Percentiles rank a stretch among this genome's conserved stretches.
These are phyloP conservation scores for Phymatocera aterrima DNA, from an alignment of 2,888 invertebrate species.

Conservation along the genomic window DNA sequence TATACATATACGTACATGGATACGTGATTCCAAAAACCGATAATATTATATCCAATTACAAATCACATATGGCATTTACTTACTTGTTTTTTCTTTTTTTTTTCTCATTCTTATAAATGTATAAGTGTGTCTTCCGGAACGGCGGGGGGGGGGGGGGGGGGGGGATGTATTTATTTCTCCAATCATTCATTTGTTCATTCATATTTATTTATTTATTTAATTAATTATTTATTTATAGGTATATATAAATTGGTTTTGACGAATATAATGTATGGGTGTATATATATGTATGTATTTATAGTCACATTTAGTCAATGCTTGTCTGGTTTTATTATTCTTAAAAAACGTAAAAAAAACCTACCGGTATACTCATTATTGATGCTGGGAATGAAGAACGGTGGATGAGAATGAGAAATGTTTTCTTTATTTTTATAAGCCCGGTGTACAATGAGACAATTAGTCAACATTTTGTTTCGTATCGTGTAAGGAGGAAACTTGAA, in stretches of 20 bases:
- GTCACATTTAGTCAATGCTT: conserved; percentile 43
- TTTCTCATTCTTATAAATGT: neutral
- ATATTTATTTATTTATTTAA: neutral
- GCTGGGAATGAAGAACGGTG: conserved; percentile 33
- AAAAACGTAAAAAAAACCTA: conserved; percentile 48
- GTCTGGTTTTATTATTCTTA: conserved; percentile 47
- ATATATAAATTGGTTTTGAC: conserved; percentile 41
- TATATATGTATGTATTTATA: conserved; percentile 34
- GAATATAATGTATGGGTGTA: conserved; percentile 20
- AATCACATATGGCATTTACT: conserved; percentile 33
- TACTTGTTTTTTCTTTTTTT: conserved; percentile 20
- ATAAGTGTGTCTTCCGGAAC: too few species aligned
- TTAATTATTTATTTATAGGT: conserved; percentile 4
- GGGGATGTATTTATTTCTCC: conserved; percentile 14
- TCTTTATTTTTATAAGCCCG: conserved; percentile 15
- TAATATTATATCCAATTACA: conserved; percentile 41
- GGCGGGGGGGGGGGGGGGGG: too few species aligned
- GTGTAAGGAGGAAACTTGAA: neutral
- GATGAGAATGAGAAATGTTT: conserved; percentile 13
- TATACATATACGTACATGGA: neutral
- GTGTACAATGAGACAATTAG: conserved; percentile 24
- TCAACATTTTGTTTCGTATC: neutral
- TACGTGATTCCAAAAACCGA: conserved; percentile 38
- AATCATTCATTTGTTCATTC: neutral
- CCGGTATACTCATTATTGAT: too few species aligned